phyloP scores from a whole-genome alignment of 2,888 invertebrate genomes.

The Tachina grossa region DNA sequence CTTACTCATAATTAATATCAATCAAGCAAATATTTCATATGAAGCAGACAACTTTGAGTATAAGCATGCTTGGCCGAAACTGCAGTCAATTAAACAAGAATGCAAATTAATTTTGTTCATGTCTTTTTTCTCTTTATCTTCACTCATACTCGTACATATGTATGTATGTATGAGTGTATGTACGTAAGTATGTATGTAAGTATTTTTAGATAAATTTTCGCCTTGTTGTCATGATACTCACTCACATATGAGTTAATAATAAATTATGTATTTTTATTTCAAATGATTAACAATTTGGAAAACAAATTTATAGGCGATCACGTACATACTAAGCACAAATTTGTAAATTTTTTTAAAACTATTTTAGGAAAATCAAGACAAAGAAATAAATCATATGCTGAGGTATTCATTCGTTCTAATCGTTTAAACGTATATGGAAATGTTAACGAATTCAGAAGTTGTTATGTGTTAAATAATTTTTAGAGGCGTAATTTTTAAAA shows the following conservation, averaged over 20 bases:
- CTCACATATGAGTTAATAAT: constrained; percentile 21
- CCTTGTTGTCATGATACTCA: constrained; percentile 29
- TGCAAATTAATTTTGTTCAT: constrained; percentile 39
- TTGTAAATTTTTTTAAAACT: constrained; percentile 25
- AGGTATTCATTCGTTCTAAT: constrained; percentile 44
- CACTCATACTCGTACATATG: not conserved
- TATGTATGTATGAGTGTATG: too few species aligned
- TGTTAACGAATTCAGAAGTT: constrained; percentile 44
- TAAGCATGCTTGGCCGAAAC: not conserved
- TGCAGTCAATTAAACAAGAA: constrained; percentile 56
- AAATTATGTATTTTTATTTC: constrained; percentile 44
- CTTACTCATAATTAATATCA: constrained; percentile 65
- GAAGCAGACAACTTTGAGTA: not conserved
- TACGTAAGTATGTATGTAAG: too few species aligned
- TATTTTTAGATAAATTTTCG: constrained; percentile 53
- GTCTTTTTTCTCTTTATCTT: not conserved
- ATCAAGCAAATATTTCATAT: constrained; percentile 60
- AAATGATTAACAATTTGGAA: constrained; percentile 11
- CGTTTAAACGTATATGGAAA: constrained; percentile 19
- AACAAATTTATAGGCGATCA: constrained; percentile 27
- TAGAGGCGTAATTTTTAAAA: constrained; percentile 43
- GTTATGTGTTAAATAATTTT: constrained; percentile 58
- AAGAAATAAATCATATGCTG: constrained; percentile 5
- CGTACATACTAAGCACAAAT: constrained; percentile 35
- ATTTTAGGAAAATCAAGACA: constrained; percentile 36